Conservation (phyloP, 2,797 vertebrate genomes). For the Eremophila alpestris region DNA sequence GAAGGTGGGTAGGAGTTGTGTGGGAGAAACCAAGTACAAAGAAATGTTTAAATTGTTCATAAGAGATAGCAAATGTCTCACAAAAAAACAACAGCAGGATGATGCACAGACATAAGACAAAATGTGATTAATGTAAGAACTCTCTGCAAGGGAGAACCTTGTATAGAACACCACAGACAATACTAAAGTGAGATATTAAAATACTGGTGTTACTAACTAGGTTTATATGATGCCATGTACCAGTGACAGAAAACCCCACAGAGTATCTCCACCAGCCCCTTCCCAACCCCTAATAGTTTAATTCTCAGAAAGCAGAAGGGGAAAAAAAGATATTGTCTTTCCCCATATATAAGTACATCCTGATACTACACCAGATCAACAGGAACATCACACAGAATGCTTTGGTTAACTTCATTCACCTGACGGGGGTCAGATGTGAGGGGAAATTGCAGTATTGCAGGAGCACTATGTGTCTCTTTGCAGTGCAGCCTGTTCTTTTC, state of each 20-base stretch:
- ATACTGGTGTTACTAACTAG: not conserved
- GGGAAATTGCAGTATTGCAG: not conserved
- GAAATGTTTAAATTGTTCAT: not conserved
- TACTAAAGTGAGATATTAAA: not conserved
- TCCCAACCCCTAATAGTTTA: not conserved
- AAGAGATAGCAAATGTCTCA: not conserved
- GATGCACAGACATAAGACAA: not conserved
- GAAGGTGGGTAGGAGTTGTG: not conserved
- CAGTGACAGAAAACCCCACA: not conserved
- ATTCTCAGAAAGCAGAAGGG: not conserved
- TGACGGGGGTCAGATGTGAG: not conserved
- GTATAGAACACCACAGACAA: not conserved
- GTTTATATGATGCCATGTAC: not conserved
- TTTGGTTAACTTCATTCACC: not conserved
- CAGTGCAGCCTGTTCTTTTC: not conserved
- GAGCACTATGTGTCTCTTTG: not conserved
- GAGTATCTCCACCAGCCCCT: not conserved
- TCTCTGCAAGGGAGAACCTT: not conserved
- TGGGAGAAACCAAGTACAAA: conserved; percentile 18
- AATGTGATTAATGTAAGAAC: not conserved
- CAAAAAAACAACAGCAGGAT: not conserved
- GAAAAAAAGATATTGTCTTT: not conserved
- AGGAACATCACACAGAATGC: not conserved
- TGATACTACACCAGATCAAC: not conserved
- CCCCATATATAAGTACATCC: not conserved